Evolutionary conservation across 2,888 invertebrate genomes (phyloP), one percentile per base, ranked within the genome.

Genomic region (Cheilosia pagana): DNA sequence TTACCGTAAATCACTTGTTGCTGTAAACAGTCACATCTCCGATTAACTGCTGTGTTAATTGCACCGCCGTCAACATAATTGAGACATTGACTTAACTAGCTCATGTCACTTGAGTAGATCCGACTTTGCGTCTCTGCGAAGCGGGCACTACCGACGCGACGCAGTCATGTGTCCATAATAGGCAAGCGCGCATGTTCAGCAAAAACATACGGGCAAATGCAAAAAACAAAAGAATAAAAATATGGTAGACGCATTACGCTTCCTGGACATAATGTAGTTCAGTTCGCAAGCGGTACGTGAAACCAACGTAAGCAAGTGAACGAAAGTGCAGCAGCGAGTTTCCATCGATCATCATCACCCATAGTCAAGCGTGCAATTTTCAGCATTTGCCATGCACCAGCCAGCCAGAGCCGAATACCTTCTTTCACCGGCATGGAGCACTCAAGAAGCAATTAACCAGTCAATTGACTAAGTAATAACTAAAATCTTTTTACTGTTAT

Each of bases 371-470:
- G 14, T 25, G 50, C 10, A 21, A 53, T 45, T 63, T 74, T 53
- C 53, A 68, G 68, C 59, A 60, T 76, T 68, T 68, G 28, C 23
- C 23, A 43, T 23, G 19, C 12, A 48, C 43, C 16, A 45, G 35
- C 48, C 16, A 45, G 35, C 48, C 23, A 28, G 35, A 45, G 21
- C 55, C 28, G 14, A 43, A 59, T 35, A 31, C 31, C 48, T 48
- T 55, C 48, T 39, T 63, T 8, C 41, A 57, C 39, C 35, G 25
- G 45, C 39, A n/a, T n/a, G n/a, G n/a, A 28, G 48, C 55, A 39
- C 62, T 10, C 68, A 41, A 79, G 52, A 60, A 67, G 45, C 67
- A 79, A 72, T 79, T 79, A 79, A 74, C 55, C 79, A 74, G 52
- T 74, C 72, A 72, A 67, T 67, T 65, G 52, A 39, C 52, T 77